Evolutionary conservation across 1,140 invertebrate species (phyloP).

Genomic region (Manduca sexta): DNA sequence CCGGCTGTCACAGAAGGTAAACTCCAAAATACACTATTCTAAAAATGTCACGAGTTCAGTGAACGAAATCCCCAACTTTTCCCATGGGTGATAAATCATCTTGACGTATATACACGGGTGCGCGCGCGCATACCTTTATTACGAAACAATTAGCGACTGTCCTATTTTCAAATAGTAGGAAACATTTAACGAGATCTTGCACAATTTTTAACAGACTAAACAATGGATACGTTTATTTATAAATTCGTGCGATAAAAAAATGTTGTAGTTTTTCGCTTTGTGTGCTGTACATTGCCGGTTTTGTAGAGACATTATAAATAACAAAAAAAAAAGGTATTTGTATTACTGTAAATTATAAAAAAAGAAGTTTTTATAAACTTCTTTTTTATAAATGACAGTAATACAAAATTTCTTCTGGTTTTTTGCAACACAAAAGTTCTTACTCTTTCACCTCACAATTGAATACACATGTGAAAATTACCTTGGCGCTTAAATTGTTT

Average conservation of each 20-base stretch:
- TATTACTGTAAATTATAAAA: too few species aligned
- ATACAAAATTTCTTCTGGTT: too few species aligned
- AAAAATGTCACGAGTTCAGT: too few species aligned
- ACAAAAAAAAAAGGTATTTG: too few species aligned
- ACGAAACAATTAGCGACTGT: slow-evolving; percentile 37
- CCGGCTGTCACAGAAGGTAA: too few species aligned
- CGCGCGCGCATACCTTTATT: slow-evolving; percentile 15
- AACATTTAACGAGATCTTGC: slow-evolving; percentile 43
- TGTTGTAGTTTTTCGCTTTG: slow-evolving; percentile 3
- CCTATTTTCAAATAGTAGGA: slow-evolving; percentile 41
- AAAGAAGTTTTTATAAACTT: too few species aligned
- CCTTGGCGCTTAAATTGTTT: too few species aligned
- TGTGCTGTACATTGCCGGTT: slow-evolving; percentile 17
- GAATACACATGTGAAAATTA: too few species aligned
- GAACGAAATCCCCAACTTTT: neutral
- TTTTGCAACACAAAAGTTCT: too few species aligned
- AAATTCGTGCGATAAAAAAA: slow-evolving; percentile 15
- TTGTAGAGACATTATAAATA: neutral
- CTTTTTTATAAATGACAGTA: too few species aligned
- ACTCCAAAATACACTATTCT: too few species aligned
- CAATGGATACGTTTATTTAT: slow-evolving; percentile 44
- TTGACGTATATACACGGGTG: slow-evolving; percentile 1
- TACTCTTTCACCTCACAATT: too few species aligned
- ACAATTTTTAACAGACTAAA: slow-evolving; percentile 50
- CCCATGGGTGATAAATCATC: neutral